phyloP scores from a whole-genome alignment of 2,888 invertebrate genomes.

The Ichneumon xanthorius region DNA sequence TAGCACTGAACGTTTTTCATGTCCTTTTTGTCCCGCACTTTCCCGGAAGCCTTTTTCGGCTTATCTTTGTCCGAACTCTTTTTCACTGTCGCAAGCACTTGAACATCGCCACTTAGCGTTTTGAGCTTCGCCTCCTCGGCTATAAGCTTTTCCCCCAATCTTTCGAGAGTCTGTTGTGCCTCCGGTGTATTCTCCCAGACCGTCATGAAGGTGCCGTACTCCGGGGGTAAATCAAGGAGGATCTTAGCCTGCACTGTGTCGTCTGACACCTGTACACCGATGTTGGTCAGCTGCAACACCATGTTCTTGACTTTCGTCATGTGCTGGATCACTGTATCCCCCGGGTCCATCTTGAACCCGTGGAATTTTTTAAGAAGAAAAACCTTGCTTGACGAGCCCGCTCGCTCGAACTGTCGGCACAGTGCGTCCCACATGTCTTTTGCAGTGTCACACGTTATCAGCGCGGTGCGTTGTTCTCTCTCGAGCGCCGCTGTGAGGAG shows the following conservation, averaged over 20 bases:
- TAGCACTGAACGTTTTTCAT: slow-evolving; percentile 30
- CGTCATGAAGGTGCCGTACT: background rate
- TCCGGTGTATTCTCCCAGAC: slow-evolving; percentile 7
- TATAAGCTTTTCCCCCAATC: slow-evolving; percentile 8
- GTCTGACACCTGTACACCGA: background rate
- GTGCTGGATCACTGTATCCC: slow-evolving; percentile 3
- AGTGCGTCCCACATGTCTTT: too few species aligned
- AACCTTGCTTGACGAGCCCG: background rate
- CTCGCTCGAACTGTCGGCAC: too few species aligned
- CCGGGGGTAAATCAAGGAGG: background rate
- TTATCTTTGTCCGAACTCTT: background rate
- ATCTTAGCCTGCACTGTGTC: background rate
- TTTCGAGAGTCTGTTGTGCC: background rate
- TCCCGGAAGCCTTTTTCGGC: background rate
- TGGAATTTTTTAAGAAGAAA: background rate
- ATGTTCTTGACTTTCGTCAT: slow-evolving; percentile 12
- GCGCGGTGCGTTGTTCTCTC: too few species aligned
- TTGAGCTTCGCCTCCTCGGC: slow-evolving; percentile 6
- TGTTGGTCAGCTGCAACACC: background rate
- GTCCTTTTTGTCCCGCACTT: background rate
- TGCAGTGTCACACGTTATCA: too few species aligned
- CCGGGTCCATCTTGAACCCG: background rate
- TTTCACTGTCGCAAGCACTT: background rate
- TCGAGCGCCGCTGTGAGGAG: too few species aligned
- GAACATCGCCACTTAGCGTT: background rate